Evolutionary conservation across 1,140 invertebrate species (phyloP), one percentile per base, ranked within the genome.

Genomic region (Armadillidium nasatum): DNA sequence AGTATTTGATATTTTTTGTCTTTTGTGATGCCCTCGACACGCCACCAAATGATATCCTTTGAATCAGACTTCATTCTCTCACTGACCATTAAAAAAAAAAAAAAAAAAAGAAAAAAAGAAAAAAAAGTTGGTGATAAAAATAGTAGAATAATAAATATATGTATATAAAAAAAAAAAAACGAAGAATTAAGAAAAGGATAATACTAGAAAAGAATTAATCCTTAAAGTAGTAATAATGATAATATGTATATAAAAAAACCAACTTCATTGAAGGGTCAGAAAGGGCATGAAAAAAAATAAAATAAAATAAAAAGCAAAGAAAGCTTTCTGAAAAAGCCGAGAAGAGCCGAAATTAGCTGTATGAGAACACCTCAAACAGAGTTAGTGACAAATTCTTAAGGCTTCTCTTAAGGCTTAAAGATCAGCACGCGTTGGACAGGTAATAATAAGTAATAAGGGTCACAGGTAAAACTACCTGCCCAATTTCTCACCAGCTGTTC

Each of bases 401-500:
- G 50, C 11, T 19, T 13, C 11, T 13, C 19, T 60, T 60, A 15
- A 60, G 50, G 11, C 50, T 19, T 60, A 60, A 60, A 7, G 50
- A 60, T 60, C 50, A 60, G 50, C 50, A 60, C 50, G 50, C 50
- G 50, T 60, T 60, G 1, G 50, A 1, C 50, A 60, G 50, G 50
- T 60, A 60, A 60, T 60, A 60, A 60, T 13, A 19, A 19, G 50
- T 60, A 60, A 60, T 60, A 60, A 60, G 50, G 50, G 50, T 7
- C 50, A 60, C 50, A 60, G 50, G 50, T 60, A 60, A n/a, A 60
- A 13, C 11, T 60, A 60, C 50, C 50, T 60, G 50, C 50, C 7
- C 50, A 60, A 60, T 60, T 60, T 60, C 50, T 7, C 50, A 60
- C 50, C 50, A 60, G 50, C 50, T 60, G 50, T 60, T 60, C 2